phyloP scores from a whole-genome alignment of 2,797 vertebrate genomes.

The Crypturellus tataupa region DNA sequence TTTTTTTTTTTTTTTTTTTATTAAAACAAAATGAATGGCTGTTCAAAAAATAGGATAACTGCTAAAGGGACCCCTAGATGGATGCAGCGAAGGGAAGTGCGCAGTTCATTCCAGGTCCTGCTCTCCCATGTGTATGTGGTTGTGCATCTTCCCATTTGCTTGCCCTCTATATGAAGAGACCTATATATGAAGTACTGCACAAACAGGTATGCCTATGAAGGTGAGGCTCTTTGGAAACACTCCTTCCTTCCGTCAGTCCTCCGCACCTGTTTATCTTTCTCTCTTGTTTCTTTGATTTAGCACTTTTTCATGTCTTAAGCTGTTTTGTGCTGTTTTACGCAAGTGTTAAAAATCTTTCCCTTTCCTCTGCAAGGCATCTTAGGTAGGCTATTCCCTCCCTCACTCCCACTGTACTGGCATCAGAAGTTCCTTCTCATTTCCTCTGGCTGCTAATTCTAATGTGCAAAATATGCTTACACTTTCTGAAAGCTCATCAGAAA shows the following conservation, averaged over 20 bases:
- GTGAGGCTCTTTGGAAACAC: background rate
- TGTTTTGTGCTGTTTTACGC: background rate
- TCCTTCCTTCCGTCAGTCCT: background rate
- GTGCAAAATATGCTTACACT: background rate
- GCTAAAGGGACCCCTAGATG: background rate
- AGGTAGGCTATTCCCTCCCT: background rate
- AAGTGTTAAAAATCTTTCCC: background rate
- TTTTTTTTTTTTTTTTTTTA: background rate
- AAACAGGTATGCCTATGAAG: background rate
- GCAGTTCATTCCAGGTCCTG: background rate
- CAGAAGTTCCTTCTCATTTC: background rate
- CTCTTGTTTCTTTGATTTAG: background rate
- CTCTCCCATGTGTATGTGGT: fast-evolving
- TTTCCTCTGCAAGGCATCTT: background rate
- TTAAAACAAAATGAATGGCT: background rate
- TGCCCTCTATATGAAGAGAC: background rate
- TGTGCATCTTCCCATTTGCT: background rate
- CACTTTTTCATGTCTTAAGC: background rate
- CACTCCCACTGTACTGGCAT: background rate
- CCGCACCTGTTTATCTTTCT: background rate
- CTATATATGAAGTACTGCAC: too few relatives aligned
- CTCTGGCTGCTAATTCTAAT: background rate
- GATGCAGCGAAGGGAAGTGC: background rate
- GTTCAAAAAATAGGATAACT: background rate
- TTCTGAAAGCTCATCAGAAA: background rate